Evolutionary conservation across 2,797 vertebrate genomes (phyloP), one percentile per base, ranked within the genome.

Genomic region (Nothura maculosa): DNA sequence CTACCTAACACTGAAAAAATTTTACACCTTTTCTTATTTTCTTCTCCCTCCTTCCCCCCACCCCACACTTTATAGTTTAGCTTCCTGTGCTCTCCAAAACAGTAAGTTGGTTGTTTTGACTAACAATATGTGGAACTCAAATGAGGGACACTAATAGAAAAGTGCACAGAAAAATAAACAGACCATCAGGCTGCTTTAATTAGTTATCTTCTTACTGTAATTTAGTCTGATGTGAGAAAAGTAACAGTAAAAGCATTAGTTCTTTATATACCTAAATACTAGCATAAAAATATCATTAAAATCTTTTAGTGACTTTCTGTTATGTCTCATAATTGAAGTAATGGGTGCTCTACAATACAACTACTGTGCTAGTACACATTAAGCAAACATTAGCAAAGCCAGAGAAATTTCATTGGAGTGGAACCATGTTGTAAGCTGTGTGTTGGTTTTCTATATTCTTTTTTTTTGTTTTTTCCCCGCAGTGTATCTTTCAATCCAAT

Each of bases 331-430:
- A 91, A 91, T 87, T 91, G 75, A 89, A 64, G 16, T 72, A 80
- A 73, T 72, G 32, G 48, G 77, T 92, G 30, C 57, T 94, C 43
- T 61, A 48, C 47, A 88, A 54, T 40, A 34, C 18, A 38, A 64
- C 83, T 84, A 76, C 69, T 78, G 12, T 32, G 16, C 42, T 81
- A 82, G 48, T 75, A 80, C 57, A 89, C 36, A 90, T 87, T 90
- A 92, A 82, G 57, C 48, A 92, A 95, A 72, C 64, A 75, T 81
- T 93, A 96, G 54, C 72, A 94, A 91, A 94, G 73, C 1, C 32
- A 86, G 57, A 86, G 25, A 79, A 32, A 85, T 85, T 67, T 93
- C 64, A 84, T 25, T 62, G 32, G 27, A 93, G 91, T 48, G 15
- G 11, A 86, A 67, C 7, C 32, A 12, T 25, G 3, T 74, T 57